phyloP scores from a whole-genome alignment of 1,140 invertebrate genomes.

The Monomorium pharaonis region DNA sequence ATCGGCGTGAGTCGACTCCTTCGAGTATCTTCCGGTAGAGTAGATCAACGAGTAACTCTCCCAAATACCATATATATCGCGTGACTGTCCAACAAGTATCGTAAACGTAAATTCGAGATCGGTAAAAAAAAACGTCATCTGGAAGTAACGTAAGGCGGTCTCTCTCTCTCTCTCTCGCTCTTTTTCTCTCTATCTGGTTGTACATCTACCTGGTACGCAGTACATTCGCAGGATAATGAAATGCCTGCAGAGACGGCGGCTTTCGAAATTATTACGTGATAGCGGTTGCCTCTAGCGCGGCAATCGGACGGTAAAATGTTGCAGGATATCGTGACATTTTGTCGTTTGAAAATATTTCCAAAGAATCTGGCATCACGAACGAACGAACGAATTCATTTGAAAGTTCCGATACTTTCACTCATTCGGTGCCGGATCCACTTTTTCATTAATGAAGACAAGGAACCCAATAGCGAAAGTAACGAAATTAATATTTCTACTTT shows the following conservation, averaged over 20 bases:
- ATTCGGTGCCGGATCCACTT: not conserved
- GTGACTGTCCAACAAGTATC: constrained; percentile 52
- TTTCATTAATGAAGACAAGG: constrained; percentile 20
- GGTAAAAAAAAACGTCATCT: constrained; percentile 6
- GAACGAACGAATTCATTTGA: constrained; percentile 25
- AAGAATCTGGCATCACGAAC: not conserved
- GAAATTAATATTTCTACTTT: not conserved
- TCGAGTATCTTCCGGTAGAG: constrained; percentile 24
- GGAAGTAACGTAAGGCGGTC: not conserved
- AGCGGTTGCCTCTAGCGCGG: not conserved
- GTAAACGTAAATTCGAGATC: constrained; percentile 66
- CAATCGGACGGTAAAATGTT: constrained; percentile 26
- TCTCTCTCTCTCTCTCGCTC: too few relatives aligned
- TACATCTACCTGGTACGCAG: not conserved
- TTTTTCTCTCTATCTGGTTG: too few relatives aligned
- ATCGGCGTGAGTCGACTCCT: constrained; percentile 33
- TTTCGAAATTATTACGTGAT: constrained; percentile 20
- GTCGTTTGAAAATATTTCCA: constrained; percentile 17
- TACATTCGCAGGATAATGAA: constrained; percentile 40
- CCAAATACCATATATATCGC: constrained; percentile 20
- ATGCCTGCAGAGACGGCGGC: not conserved
- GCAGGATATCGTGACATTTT: not conserved
- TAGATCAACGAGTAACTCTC: constrained; percentile 29
- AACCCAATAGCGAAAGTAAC: constrained; percentile 18
- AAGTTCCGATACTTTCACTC: constrained; percentile 44